Conservation (phyloP, 2,888 invertebrate genomes). For the Tetragonula carbonaria region DNA sequence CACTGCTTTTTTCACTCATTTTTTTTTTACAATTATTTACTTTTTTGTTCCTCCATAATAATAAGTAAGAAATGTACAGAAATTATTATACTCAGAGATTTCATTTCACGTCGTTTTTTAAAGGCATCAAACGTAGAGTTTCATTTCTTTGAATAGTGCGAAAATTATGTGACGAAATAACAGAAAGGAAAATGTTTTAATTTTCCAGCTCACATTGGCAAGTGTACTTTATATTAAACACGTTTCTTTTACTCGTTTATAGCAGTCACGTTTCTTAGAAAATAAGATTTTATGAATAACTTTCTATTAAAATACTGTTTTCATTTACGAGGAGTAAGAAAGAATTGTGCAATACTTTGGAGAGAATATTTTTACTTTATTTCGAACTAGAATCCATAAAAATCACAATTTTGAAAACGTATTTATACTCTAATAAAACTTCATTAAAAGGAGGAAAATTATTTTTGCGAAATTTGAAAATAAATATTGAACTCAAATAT, state of each 20-base stretch:
- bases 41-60: background rate
- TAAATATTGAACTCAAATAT: too few species aligned
- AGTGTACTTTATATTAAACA: background rate
- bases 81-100: background rate
- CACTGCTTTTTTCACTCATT: background rate
- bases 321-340: too few species aligned
- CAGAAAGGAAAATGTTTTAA: background rate
- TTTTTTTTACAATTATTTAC: background rate
- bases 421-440: too few species aligned
- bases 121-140: too few species aligned
- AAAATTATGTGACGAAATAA: constrained; percentile 2
- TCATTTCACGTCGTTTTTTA: background rate
- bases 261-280: too few species aligned
- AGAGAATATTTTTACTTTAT: too few species aligned
- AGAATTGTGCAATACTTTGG: too few species aligned
- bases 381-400: too few species aligned
- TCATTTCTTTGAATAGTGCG: background rate
- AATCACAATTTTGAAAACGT: too few species aligned
- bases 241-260: background rate
- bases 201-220: background rate
- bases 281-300: background rate
- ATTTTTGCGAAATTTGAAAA: too few species aligned
- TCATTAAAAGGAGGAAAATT: too few species aligned
- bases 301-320: background rate
- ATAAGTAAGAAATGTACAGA: background rate